Evolutionary conservation across 2,113 vertebrate genomes (phyloP), one percentile per base, ranked within the genome.

Genomic region (Heterochromis multidens): DNA sequence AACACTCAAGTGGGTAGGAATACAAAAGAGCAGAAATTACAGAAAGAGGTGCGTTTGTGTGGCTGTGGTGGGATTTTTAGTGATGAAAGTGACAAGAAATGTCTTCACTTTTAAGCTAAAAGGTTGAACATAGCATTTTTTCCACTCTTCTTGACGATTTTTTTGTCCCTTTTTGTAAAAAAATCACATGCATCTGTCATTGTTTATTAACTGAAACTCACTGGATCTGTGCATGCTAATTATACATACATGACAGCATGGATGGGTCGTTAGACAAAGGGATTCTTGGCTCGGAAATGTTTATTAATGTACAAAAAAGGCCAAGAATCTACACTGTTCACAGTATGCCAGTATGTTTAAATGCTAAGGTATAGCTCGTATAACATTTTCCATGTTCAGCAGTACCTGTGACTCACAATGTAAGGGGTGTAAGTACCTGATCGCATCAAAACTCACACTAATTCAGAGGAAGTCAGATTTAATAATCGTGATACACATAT

Each of bases 1-100:
- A 87, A 92, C 89, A 87, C 85, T 90, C 85, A 82, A 87, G 83
- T 89, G 89, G 88, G 61, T 59, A 84, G 89, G 83, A 86, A 84
- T 17, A 79, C 83, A 85, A 88, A 89, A 46, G 63, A 89, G 80
- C 67, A 23, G 82, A 79, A 86, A 86, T 86, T 62, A 85, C 65
- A 82, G 56, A 67, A 72, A n/a, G 85, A 31, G 1, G 58, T 56
- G 65, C 52, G 6, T 59, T 33, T 80, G 52, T 43, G 56, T 57
- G 72, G 21, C 40, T 29, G 29, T 25, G 27, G 56, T 16, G n/a
- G 21, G 49, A 43, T 43, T 67, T 56, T 27, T 25, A 12, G 10
- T 88, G 60, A 86, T 56, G 37, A 25, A 92, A 87, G 62, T 60
- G 83, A 87, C 16, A 83, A 23, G 7, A 82, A 84, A 86, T 65